Percentiles rank a stretch among this genome's conserved stretches.
phyloP scores from a whole-genome alignment of 2,113 vertebrate genomes.

The Phalacrocorax carbo region DNA sequence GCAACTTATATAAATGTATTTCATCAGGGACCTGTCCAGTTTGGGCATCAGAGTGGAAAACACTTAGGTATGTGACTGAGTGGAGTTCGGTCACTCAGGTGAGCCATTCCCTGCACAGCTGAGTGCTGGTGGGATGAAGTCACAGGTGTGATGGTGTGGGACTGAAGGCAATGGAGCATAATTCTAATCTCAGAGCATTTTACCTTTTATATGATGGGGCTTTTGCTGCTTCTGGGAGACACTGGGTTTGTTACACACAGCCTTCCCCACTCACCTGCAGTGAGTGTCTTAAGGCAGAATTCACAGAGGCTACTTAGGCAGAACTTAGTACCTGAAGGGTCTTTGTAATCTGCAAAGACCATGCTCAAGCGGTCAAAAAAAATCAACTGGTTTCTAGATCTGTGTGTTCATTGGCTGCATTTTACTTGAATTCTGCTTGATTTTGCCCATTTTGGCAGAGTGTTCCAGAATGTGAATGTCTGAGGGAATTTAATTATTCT shows the following conservation, averaged over 20 bases:
- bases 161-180: not conserved
- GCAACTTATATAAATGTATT: not conserved
- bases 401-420: not conserved
- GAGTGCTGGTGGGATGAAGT: not conserved
- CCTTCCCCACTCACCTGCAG: not conserved
- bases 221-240: not conserved
- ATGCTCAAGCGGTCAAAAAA: not conserved
- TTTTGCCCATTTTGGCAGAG: not conserved
- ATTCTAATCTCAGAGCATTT: not conserved
- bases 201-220: not conserved
- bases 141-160: not conserved
- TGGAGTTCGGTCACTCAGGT: rapidly evolving
- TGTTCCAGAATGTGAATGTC: not conserved
- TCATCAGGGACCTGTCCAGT: not conserved
- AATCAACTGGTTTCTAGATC: not conserved
- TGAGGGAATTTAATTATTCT: not conserved
- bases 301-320: not conserved
- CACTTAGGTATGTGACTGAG: not conserved
- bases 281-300: not conserved
- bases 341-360: not conserved
- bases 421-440: not conserved
- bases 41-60: not conserved
- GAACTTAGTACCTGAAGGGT: not conserved
- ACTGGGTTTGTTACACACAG: not conserved
- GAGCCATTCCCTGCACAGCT: not conserved